Base-by-base conservation (phyloP, 2,888 invertebrate genomes). In the Scaptomyza tumidula region DNA sequence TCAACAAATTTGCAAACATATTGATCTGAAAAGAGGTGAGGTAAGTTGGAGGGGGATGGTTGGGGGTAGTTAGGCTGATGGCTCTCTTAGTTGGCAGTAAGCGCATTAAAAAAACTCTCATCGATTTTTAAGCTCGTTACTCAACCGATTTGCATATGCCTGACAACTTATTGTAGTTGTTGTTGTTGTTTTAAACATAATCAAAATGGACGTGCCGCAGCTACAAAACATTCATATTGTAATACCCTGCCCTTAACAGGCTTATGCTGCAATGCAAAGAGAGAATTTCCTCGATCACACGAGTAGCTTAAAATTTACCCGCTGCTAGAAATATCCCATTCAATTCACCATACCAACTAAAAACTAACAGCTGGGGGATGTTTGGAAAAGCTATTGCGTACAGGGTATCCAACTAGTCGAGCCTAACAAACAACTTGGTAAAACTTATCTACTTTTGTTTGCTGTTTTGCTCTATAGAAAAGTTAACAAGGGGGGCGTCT, bases 201-300 rank as follows among this genome's bases (percentile, higher is more conserved):
- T 68, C 59, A 77, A 63, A 75, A 63, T 72, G 49, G 54, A 58
- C 73, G 50, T 77, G 62, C 63, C 73, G 43, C 14, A 58, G 54
- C 57, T 16, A 57, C 14, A 48, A 57, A 57, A 27, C 41, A 39
- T 56, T 46, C 19, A 19, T 19, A 1, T 31, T 37, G 1, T 13
- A 6, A 14, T 43, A 52, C 64, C 53, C 63, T 63, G n/a, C 31
- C 13, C 3, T 29, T 13, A 9, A 19, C 7, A 10, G 2, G 1
- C 13, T 10, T 13, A 3, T 6, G 6, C 3, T 54, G 0, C 11
- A 5, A 5, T 6, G 16, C 10, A 5, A 41, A 16, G 41, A 41
- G 41, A 16, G 10, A 16, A 41, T 16, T 41, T 41, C 16, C 41
- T 14, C 16, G 41, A 39, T 39, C 39, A 11, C 13, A 37, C n/a